Percentiles rank a stretch among this genome's conserved stretches.
Conservation (phyloP, 2,797 vertebrate genomes). For the Sciurus carolinensis region DNA sequence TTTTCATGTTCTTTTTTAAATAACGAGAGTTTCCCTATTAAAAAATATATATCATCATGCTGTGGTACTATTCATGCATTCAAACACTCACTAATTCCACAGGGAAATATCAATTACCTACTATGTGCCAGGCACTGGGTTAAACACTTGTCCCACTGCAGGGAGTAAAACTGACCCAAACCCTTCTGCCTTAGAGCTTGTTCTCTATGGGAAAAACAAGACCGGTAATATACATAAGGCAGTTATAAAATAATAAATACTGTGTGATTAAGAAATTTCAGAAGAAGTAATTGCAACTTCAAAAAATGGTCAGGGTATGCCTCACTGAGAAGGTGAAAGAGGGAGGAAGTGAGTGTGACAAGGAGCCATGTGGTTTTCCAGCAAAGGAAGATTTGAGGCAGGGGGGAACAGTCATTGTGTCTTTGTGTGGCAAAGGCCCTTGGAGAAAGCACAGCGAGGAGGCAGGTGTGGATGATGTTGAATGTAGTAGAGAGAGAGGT, state of each 20-base stretch:
- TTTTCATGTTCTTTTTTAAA: background rate
- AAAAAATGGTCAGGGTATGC: background rate
- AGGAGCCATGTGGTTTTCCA: rapidly evolving
- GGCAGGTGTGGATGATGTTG: background rate
- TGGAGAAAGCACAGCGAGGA: background rate
- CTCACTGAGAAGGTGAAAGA: background rate
- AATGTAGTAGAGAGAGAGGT: background rate
- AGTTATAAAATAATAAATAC: background rate
- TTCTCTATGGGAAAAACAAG: background rate
- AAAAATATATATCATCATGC: background rate
- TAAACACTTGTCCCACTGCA: background rate
- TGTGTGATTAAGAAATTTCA: background rate
- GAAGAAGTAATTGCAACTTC: background rate
- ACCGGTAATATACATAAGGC: background rate
- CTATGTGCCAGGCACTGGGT: background rate
- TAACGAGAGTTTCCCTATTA: rapidly evolving
- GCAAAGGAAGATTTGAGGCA: background rate
- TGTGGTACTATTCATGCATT: background rate
- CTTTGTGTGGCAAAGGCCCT: background rate
- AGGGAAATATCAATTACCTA: background rate
- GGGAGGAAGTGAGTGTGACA: background rate
- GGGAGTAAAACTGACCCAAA: background rate
- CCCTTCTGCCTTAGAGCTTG: background rate
- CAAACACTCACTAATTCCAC: background rate
- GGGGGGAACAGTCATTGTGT: no score